A percentile compares a stretch with the other conserved stretches of the same genome.
Conservation (phyloP, 2,797 vertebrate genomes). For the Tapera naevia region DNA sequence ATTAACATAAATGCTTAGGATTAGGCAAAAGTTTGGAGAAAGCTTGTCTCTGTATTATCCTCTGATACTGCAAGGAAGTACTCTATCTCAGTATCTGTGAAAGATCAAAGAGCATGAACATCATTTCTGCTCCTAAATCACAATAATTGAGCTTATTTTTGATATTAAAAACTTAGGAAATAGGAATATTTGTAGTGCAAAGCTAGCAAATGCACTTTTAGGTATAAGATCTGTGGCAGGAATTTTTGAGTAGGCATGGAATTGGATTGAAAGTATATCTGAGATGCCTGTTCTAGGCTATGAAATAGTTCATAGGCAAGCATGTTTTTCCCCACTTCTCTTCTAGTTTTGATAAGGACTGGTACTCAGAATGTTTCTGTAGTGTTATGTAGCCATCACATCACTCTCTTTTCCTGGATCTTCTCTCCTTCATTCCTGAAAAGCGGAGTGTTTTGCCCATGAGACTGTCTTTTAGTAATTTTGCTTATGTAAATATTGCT, state of each 20-base stretch:
- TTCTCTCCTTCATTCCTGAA: not conserved
- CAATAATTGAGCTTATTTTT: not conserved
- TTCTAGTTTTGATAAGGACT: not conserved
- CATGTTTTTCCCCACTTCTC: not conserved
- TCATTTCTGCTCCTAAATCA: not conserved
- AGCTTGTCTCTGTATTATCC: not conserved
- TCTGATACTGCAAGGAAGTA: not conserved
- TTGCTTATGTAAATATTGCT: not conserved
- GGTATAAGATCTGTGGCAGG: not conserved
- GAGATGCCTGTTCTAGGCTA: not conserved
- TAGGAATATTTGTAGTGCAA: not conserved
- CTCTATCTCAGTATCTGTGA: not conserved
- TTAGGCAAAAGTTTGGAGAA: not conserved
- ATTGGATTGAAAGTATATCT: accelerated
- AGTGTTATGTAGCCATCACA: not conserved
- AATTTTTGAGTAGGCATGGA: not conserved
- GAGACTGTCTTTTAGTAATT: not conserved
- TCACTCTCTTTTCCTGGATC: not conserved
- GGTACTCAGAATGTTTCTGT: not conserved
- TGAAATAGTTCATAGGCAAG: not conserved
- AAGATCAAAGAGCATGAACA: not conserved
- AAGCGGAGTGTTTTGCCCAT: not conserved
- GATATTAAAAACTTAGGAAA: not conserved
- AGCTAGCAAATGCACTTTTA: not conserved
- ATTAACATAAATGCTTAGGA: not conserved